phyloP scores from a whole-genome alignment of 2,888 invertebrate genomes.

The Cantharis lateralis region DNA sequence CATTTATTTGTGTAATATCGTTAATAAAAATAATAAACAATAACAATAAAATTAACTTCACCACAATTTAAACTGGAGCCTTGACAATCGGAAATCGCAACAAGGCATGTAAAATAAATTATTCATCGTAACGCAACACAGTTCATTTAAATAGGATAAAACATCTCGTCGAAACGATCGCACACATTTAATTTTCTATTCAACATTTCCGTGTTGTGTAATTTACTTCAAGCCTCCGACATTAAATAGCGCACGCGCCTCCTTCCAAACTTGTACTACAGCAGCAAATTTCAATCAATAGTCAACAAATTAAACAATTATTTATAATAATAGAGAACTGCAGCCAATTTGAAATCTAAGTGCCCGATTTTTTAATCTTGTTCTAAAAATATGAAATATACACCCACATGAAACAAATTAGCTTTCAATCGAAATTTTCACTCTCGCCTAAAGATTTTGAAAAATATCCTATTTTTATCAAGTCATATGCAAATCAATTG shows the following conservation, averaged over 20 bases:
- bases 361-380: neutral
- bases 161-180: neutral
- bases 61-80: neutral
- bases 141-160: neutral
- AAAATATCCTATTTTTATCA: neutral
- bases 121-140: neutral
- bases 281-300: neutral
- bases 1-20: neutral
- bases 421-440: neutral
- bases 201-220: neutral
- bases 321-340: neutral
- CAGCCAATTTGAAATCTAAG: neutral
- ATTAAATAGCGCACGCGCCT: neutral
- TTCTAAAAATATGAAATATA: neutral
- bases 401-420: neutral
- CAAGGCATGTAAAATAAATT: neutral
- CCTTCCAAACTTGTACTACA: neutral
- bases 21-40: neutral
- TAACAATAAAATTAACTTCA: neutral
- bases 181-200: neutral
- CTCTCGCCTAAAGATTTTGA: neutral
- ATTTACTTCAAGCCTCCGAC: neutral
- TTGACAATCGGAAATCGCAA: neutral
- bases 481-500: neutral
- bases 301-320: neutral